Percentiles rank a stretch among this genome's conserved stretches.
Conservation (phyloP, 2,888 invertebrate species). For the Archips crataeganus region DNA sequence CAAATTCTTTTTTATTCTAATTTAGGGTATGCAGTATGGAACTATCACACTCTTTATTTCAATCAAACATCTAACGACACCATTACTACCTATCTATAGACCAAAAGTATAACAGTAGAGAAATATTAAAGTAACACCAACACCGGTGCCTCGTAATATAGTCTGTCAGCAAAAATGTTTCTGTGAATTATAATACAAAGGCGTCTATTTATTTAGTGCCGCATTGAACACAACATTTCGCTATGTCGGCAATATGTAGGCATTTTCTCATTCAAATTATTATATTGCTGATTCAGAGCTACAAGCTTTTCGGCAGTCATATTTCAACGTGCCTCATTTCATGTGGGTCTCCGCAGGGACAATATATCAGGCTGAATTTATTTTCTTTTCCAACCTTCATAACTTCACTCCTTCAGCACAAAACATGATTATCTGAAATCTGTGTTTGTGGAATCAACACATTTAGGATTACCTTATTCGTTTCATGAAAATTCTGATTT, state of each 20-base stretch:
- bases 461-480: neutral
- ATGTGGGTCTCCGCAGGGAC: conserved; percentile 64
- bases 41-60: no score
- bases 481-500: neutral
- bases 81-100: no score
- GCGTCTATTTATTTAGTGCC: conserved; percentile 17
- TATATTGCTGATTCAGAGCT: conserved; percentile 49
- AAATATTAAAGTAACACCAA: neutral
- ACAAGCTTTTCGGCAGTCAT: conserved; percentile 59
- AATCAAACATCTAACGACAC: no score
- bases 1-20: no score
- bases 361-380: conserved; percentile 76
- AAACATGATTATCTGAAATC: conserved; percentile 37
- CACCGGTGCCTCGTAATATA: neutral
- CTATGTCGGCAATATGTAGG: conserved; percentile 23
- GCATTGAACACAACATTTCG: conserved; percentile 18
- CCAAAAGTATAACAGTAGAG: no score
- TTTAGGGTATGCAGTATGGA: no score
- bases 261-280: conserved; percentile 51
- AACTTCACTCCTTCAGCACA: conserved; percentile 49
- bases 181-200: neutral
- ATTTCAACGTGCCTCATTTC: conserved; percentile 67
- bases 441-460: conserved; percentile 6
- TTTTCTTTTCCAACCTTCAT: conserved; percentile 69
- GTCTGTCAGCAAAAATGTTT: neutral